Evolutionary conservation across 2,888 invertebrate genomes (phyloP), one percentile per base, ranked within the genome.

Genomic region (Serrognathus titanus): DNA sequence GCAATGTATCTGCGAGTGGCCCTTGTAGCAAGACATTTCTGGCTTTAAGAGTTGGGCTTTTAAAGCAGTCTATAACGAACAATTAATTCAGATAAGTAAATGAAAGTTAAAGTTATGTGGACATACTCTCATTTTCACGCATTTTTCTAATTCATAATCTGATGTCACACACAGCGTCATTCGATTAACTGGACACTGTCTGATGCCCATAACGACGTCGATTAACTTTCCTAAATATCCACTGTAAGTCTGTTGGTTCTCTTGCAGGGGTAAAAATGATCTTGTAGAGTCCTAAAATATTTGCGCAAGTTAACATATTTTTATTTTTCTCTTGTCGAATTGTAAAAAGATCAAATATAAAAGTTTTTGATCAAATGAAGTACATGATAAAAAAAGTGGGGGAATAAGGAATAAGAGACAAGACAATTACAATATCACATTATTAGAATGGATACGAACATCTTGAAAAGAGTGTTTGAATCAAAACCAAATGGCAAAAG

Each of bases 161-260:
- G 97, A 97, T 0, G 95, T 94, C 16, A 97, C 91, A 72, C 97
- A 97, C 13, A 97, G 75, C 0, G 88, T 87, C 80, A 95, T 92
- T n/a, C 86, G 80, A 46, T 86, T 82, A 6, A 96, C 87, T 0
- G 96, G 93, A 73, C 97, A 97, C 59, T 87, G 84, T 51, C 91
- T 81, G 1, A 95, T 84, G 1, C 86, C 88, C 58, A 88, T 79
- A 60, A 94, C 89, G 0, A 85, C 82, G 38, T 86, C 82, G 63
- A 90, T 81, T 0, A 88, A 82, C 56, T 81, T 80, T 10, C 85
- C 86, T 24, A 94, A 78, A 66, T 90, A 92, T 59, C 85, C 85
- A 1, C 84, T 81, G 52, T 90, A 92, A 0, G 87, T 88, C 75
- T 94, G 94, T 58, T 88, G 83, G 31, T 84, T 84, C 73, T 92